Evolutionary conservation across 2,113 vertebrate species (phyloP).

Genomic region (Brienomyrus brachyistius): DNA sequence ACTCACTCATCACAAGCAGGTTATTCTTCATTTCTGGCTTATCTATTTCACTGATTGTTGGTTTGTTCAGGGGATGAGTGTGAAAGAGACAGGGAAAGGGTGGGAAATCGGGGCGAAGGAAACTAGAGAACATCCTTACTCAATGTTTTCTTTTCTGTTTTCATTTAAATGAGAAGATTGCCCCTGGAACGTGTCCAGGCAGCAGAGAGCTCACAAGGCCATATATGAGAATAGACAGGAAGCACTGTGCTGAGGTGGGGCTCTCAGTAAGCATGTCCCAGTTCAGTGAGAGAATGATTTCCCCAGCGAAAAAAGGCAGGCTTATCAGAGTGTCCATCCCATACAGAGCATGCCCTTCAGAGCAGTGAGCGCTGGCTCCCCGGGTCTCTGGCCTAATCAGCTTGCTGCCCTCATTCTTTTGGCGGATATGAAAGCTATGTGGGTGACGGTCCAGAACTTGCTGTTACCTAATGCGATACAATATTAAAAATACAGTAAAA

Average conservation of each 20-base stretch:
- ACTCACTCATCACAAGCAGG: neutral
- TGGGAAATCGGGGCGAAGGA: neutral
- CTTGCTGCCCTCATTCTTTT: neutral
- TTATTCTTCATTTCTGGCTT: neutral
- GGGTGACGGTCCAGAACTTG: neutral
- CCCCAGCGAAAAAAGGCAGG: neutral
- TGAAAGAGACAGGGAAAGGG: neutral
- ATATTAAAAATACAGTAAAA: neutral
- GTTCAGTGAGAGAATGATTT: slow-evolving; percentile 1
- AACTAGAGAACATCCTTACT: neutral
- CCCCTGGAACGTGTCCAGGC: neutral
- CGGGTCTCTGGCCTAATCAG: neutral
- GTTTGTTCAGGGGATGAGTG: neutral
- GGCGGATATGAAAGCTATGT: neutral
- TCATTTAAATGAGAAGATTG: neutral
- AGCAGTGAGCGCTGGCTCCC: neutral
- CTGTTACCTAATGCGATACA: neutral
- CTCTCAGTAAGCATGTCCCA: neutral
- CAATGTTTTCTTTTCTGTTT: neutral
- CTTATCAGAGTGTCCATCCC: neutral
- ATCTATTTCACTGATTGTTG: neutral
- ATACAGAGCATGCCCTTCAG: neutral
- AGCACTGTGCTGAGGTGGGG: neutral
- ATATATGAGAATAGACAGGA: neutral
- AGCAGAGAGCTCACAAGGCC: neutral